A percentile compares a stretch with the other conserved stretches of the same genome.
These are phyloP conservation scores for Ranitomeya variabilis DNA, from an alignment of 2,113 vertebrate species.

Conservation along the genomic window DNA sequence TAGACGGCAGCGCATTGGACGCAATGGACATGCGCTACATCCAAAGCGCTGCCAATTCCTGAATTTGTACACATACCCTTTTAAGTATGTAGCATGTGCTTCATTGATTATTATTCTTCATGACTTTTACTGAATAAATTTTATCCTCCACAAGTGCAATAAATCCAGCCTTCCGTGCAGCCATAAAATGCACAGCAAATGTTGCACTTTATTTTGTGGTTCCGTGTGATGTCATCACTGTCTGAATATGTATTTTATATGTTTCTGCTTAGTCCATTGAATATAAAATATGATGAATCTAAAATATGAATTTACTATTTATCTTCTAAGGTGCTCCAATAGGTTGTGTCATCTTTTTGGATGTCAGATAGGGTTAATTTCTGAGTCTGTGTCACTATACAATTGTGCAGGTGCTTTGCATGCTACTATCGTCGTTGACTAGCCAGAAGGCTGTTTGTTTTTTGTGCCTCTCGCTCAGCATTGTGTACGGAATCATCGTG, in stretches of 20 bases:
- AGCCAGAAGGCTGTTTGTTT: conserved; percentile 56
- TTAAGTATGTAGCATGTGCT: neutral
- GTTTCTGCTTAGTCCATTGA: neutral
- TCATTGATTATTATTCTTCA: neutral
- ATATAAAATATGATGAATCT: neutral
- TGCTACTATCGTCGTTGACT: conserved; percentile 43
- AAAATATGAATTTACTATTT: neutral
- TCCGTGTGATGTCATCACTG: neutral
- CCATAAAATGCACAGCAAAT: neutral
- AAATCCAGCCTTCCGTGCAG: neutral
- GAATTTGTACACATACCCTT: too few relatives aligned
- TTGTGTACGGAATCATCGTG: conserved; percentile 55
- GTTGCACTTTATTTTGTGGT: neutral
- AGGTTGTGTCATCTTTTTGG: neutral
- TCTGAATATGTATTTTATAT: neutral
- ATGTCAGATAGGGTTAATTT: neutral
- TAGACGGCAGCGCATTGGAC: too few relatives aligned
- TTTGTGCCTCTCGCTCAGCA: conserved; percentile 56
- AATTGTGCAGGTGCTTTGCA: neutral
- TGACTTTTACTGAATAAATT: neutral
- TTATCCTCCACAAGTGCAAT: neutral
- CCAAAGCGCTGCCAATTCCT: too few relatives aligned
- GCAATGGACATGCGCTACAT: too few relatives aligned
- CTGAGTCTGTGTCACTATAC: neutral
- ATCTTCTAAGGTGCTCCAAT: neutral